Base-by-base conservation (phyloP, 2,113 vertebrate genomes). In the Stomatorhinus ivindoensis region DNA sequence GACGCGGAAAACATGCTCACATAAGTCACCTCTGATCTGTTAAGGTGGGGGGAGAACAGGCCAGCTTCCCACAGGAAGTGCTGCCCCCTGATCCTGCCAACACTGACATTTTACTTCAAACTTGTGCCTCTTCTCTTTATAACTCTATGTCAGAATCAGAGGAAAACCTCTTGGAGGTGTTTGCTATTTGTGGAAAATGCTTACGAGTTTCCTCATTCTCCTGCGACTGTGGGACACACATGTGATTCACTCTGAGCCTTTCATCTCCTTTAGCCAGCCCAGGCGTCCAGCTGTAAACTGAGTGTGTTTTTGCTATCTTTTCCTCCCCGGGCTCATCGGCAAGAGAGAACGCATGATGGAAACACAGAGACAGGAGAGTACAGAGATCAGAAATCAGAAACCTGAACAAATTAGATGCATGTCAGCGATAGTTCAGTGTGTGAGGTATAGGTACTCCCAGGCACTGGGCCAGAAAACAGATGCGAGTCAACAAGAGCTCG, bases 1-100 rank as follows among this genome's bases (percentile, higher is more conserved):
- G 92, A 96, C 95, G 95, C 94, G 95, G 95, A 95, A 96, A 96
- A 94, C 92, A 93, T 69, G 73, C 42, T 84, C 46, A 90, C 90
- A 89, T 89, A 85, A 94, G 92, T 93, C 31, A 27, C 91, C 93
- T 91, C 83, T 89, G 92, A 93, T 92, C n/a, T 69, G 21, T 21
- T 55, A 92, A 92, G 42, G 90, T 90, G 91, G 91, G 90, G 90
- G 69, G 69, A 10, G 27, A n/a, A n/a, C 35, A 47, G 31, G 39
- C 42, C 39, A 44, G 19, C 44, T 84, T 39, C 82, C 21, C 42
- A 46, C 82, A 84, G 69, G 69, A 39, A 39, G 31, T 39, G 69
- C 69, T 4, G 15, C 31, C 31, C 69, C 5, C 15, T 39, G 69
- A 15, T 42, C 69, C 39, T 13, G 17, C 17, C 69, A 76, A 76